phyloP scores from a whole-genome alignment of 2,797 vertebrate genomes.

The Epinephelus awoara region DNA sequence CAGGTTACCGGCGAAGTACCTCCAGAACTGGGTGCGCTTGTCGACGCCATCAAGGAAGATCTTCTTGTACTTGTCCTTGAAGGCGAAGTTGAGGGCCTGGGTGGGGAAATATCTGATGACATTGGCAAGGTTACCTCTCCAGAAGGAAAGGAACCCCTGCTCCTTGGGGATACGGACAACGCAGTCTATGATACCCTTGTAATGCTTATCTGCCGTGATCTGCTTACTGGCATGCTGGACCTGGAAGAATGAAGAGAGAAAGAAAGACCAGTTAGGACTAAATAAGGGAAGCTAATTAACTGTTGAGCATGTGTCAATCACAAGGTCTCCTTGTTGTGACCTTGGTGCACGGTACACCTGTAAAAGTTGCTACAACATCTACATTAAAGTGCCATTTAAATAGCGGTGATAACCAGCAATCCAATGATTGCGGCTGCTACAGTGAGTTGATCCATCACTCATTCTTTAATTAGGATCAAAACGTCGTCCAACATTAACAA shows the following conservation, averaged over 20 bases:
- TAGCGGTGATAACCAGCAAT: not conserved
- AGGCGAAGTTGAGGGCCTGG: slow-evolving; percentile 93
- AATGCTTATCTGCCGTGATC: slow-evolving; percentile 89
- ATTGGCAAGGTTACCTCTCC: slow-evolving; percentile 93
- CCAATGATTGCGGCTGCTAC: not conserved
- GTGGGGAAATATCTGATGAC: slow-evolving; percentile 93
- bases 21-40: slow-evolving; percentile 91
- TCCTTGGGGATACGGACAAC: slow-evolving; percentile 90
- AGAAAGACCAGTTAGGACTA: not conserved
- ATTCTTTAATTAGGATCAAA: accelerated
- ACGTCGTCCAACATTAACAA: accelerated
- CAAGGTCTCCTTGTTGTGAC: slow-evolving; percentile 64
- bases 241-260: slow-evolving; percentile 46
- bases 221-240: slow-evolving; percentile 91
- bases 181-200: slow-evolving; percentile 92
- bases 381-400: accelerated
- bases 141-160: slow-evolving; percentile 90
- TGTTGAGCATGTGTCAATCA: slow-evolving; percentile 9
- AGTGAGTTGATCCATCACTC: accelerated
- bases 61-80: slow-evolving; percentile 95
- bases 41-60: slow-evolving; percentile 91
- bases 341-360: slow-evolving; percentile 47
- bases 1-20: slow-evolving; percentile 91
- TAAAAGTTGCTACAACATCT: not conserved
- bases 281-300: slow-evolving; percentile 18